These are phyloP conservation scores for Gallinago solitaria DNA, from an alignment of 2,797 vertebrate species.

Conservation along the genomic window DNA sequence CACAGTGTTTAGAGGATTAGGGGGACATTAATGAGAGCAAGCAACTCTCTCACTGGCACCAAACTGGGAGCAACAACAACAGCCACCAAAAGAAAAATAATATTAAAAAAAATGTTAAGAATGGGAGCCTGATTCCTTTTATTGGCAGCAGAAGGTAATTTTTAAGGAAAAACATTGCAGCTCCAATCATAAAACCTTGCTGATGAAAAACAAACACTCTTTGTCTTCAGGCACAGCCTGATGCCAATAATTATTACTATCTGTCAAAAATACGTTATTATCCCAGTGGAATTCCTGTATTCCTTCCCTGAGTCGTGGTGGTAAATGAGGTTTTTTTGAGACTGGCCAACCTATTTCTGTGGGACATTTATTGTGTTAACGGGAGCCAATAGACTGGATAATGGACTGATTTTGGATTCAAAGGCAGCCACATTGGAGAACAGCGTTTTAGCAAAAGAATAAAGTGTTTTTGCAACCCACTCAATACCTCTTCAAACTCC, in stretches of 20 bases:
- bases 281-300: background rate
- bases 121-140: background rate
- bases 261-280: background rate
- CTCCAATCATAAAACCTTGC: background rate
- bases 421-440: background rate
- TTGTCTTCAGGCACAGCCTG: background rate
- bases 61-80: background rate
- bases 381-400: background rate
- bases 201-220: background rate
- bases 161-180: background rate
- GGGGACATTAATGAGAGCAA: background rate
- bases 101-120: background rate
- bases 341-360: background rate
- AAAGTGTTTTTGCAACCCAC: background rate
- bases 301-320: background rate
- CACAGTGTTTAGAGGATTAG: background rate
- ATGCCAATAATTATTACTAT: background rate
- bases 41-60: background rate
- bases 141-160: background rate
- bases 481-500: background rate
- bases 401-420: background rate
- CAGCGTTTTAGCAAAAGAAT: background rate
- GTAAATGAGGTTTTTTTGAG: background rate
- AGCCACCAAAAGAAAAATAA: background rate
- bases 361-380: background rate